Evolutionary conservation across 2,113 vertebrate species (phyloP), one percentile per base, ranked within the genome.

Genomic region (Antennarius striatus): DNA sequence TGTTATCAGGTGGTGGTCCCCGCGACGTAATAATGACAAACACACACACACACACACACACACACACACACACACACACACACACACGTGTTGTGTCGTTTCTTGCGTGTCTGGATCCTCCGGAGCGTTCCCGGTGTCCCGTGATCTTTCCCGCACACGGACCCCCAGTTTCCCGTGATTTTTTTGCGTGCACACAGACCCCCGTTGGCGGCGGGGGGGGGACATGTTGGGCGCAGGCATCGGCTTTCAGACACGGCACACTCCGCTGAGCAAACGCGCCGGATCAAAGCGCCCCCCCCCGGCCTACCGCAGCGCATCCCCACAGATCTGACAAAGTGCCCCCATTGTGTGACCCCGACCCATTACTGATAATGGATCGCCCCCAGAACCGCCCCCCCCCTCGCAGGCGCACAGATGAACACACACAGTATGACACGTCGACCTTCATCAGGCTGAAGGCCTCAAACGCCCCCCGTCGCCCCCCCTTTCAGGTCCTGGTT

Each of bases 241-340:
- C 87, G 28, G 71, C 85, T 94, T 93, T 84, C 91, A 76, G 81
- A 87, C 86, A 77, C 67, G 90, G 91, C 88, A 93, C 93, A 93
- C 90, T 91, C 91, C 58, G 81, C 79, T 88, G 91, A 94, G 84
- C 91, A 89, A 84, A 76, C 60, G 43, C 71, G 39, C 79, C 49
- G 80, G 91, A 93, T 92, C 92, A 93, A 93, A 94, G 91, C 16
- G 11, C 64, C 46, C 73, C 63, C 75, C 63, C 75, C 88, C 22
- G 22, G 90, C 91, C 91, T 91, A 90, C 89, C 89, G 86, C 84
- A 80, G 85, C 60, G 82, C 82, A 86, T 90, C 91, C 80, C 88
- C 84, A 90, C 84, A 84, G 84, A 68, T 78, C 59, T 87, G 77
- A 92, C 84, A 69, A 93, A 91, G 87, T 73, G 70, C 71, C 73